Base-by-base conservation (phyloP, 2,888 invertebrate genomes). In the Phrixothrix hirtus region DNA sequence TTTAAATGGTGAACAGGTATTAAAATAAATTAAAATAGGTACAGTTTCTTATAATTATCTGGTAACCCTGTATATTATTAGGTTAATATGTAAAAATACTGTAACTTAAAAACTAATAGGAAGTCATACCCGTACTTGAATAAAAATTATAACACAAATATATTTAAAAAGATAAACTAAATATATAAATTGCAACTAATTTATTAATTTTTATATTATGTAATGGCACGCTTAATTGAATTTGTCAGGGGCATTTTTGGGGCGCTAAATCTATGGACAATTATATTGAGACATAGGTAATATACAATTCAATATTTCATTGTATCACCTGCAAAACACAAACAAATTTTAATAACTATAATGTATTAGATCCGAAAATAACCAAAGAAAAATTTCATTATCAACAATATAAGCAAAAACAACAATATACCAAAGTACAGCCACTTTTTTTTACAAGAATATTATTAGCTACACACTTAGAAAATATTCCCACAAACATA, bases 21-120 rank as follows among this genome's bases (percentile, higher is more conserved):
- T 25, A 32, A 37, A 32, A 43, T 38, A 46, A 52, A 48, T 37
- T 5, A 37, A 36, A 52, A 21, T 39, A 21, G 4, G 3, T 21
- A 45, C 26, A 21, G 32, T 38, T 41, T 38, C 43, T 48, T 64
- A 66, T 61, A 67, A 59, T 62, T 60, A 58, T 57, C 65, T 67
- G 67, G 67, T 67, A 70, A 74, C 73, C 74, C 73, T 73, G 74
- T 72, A 63, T 66, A 60, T 64, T 60, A 42, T 58, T 57, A 59
- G 32, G 46, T 53, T 49, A 59, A 53, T 59, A 60, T 42, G 44
- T 25, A 17, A 37, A 31, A 31, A 53, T 56, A 53, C 56, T 42
- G 10, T 17, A 59, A 59, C 51, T 49, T 59, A 57, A 54, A 60
- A 63, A 64, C 55, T 61, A 62, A 58, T 61, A 66, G 58, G 61